A percentile compares a stretch with the other conserved stretches of the same genome.
Evolutionary conservation across 2,888 invertebrate species (phyloP).

Genomic region (Chloroclystis v-ata): DNA sequence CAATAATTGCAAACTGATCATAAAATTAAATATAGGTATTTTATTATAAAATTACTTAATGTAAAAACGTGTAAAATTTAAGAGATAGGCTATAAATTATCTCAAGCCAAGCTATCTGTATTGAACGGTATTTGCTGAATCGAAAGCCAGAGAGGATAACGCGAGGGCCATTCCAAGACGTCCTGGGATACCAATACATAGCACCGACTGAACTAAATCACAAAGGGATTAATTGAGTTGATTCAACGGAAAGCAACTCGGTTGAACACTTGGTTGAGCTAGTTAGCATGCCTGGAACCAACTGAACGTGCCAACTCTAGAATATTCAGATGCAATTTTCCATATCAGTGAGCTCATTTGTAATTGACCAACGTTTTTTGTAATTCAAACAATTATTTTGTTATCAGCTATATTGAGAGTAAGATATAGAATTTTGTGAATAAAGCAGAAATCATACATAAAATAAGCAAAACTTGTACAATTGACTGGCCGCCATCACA

Average conservation of each 20-base stretch:
- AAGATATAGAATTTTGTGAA: too few relatives aligned
- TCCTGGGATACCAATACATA: slow-evolving; percentile 1
- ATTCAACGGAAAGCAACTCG: slow-evolving; percentile 40
- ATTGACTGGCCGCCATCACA: too few relatives aligned
- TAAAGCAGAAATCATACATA: too few relatives aligned
- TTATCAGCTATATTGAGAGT: too few relatives aligned
- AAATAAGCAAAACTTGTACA: too few relatives aligned
- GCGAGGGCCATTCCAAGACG: neutral
- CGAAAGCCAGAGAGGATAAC: neutral
- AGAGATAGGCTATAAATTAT: too few relatives aligned
- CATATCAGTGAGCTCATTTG: slow-evolving; percentile 11
- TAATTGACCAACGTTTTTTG: too few relatives aligned
- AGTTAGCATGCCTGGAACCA: slow-evolving; percentile 11
- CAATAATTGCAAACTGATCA: too few relatives aligned
- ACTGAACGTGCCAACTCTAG: slow-evolving; percentile 25
- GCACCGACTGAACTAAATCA: slow-evolving; percentile 34
- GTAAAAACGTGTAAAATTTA: too few relatives aligned
- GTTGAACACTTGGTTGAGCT: slow-evolving; percentile 32
- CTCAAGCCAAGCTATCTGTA: neutral
- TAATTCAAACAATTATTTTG: too few relatives aligned
- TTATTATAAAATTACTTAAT: too few relatives aligned
- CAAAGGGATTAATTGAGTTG: slow-evolving; percentile 45
- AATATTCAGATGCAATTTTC: slow-evolving; percentile 19
- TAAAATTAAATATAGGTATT: too few relatives aligned
- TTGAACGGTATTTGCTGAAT: neutral